Percentiles rank a stretch among this genome's conserved stretches.
Evolutionary conservation across 2,888 invertebrate species (phyloP).

Genomic region (Adineta ricciae): DNA sequence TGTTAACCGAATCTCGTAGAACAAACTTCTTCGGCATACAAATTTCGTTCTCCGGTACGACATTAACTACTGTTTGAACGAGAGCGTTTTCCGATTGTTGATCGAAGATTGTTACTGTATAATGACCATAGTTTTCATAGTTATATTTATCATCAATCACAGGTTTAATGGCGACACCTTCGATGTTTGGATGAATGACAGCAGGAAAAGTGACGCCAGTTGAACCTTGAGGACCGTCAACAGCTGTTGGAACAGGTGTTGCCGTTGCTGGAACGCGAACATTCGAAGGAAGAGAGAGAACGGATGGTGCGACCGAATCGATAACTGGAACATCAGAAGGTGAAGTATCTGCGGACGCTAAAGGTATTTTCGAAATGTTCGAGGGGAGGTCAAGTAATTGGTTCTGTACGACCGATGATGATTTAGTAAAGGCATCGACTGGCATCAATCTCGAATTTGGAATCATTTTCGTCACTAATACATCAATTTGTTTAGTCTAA

Average conservation of each 20-base stretch:
- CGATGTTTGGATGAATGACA: not conserved
- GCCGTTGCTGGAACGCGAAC: not conserved
- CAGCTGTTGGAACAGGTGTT: not conserved
- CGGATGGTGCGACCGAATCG: not conserved
- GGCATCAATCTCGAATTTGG: not conserved
- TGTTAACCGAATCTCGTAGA: not conserved
- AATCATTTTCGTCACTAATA: not conserved
- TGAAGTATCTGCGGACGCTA: not conserved
- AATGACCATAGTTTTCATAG: not conserved
- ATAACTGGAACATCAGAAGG: not conserved
- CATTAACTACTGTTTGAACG: conserved; percentile 1
- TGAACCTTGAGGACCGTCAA: not conserved
- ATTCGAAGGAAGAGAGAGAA: not conserved
- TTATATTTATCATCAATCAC: conserved; percentile 7
- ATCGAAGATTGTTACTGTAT: not conserved
- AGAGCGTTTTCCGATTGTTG: not conserved
- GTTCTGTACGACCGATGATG: not conserved
- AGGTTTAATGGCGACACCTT: not conserved
- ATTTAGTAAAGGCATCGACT: not conserved
- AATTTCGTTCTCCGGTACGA: conserved; percentile 7
- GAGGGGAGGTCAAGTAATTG: not conserved
- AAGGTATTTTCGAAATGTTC: not conserved
- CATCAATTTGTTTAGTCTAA: not conserved
- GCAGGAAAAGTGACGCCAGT: not conserved
- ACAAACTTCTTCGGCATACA: not conserved